Conservation (phyloP, 2,888 invertebrate species). For the Rugalucina vietnamica region DNA sequence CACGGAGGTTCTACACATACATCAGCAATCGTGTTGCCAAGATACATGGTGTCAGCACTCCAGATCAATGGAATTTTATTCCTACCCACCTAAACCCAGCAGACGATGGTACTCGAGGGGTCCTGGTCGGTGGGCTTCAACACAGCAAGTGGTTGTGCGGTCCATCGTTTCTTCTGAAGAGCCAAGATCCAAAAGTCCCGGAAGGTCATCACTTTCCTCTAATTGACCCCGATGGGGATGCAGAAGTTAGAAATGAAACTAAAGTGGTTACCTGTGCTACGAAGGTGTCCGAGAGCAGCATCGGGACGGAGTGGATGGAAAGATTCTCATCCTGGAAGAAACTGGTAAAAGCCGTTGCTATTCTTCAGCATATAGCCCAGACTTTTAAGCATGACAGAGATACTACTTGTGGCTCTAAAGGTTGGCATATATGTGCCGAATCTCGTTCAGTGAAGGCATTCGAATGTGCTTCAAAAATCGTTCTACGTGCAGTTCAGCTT, state of each 20-base stretch:
- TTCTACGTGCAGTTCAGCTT: constrained; percentile 21
- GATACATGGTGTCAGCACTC: constrained; percentile 23
- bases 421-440: constrained; percentile 28
- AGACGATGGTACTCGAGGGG: constrained; percentile 42
- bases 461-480: not conserved
- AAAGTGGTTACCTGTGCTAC: not conserved
- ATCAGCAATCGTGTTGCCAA: constrained; percentile 53
- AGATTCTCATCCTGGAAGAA: constrained; percentile 29
- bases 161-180: constrained; percentile 1
- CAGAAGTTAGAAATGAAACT: constrained; percentile 34
- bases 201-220: constrained; percentile 11
- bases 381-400: not conserved
- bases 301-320: not conserved
- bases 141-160: constrained; percentile 44
- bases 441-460: not conserved
- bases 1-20: constrained; percentile 56
- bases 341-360: constrained; percentile 24
- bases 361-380: constrained; percentile 33
- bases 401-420: constrained; percentile 21
- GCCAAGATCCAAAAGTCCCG: not conserved
- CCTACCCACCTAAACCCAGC: constrained; percentile 49
- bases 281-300: not conserved
- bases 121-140: not conserved
- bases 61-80: constrained; percentile 56
- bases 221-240: constrained; percentile 34